A percentile compares a stretch with the other conserved stretches of the same genome.
These are phyloP conservation scores for Allophyes oxyacanthae DNA, from an alignment of 2,888 invertebrate species.

Conservation along the genomic window DNA sequence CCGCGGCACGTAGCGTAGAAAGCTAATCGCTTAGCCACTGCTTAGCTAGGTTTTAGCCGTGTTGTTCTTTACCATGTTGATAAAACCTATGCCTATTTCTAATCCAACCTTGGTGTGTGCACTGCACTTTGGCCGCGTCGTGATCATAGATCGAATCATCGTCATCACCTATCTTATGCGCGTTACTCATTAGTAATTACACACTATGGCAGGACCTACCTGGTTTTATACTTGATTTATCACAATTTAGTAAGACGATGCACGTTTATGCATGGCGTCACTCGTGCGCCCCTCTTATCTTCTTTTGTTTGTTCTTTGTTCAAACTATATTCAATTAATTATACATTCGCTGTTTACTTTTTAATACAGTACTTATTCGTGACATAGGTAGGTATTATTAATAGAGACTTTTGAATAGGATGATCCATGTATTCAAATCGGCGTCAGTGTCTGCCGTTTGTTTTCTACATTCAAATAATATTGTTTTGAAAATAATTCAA, in stretches of 20 bases:
- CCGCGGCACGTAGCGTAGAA: no score
- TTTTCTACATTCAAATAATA: not conserved
- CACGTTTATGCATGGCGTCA: slow-evolving; percentile 12
- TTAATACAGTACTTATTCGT: not conserved
- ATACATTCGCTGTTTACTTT: no score
- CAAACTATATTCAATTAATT: no score
- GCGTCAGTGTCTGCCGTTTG: not conserved
- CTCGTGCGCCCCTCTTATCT: not conserved
- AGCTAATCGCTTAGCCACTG: no score
- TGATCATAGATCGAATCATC: slow-evolving; percentile 8
- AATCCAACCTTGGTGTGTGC: not conserved
- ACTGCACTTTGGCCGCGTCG: slow-evolving; percentile 6
- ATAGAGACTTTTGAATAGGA: slow-evolving; percentile 16
- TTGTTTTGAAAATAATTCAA: no score
- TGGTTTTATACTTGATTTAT: slow-evolving; percentile 3
- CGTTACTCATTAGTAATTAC: slow-evolving; percentile 22
- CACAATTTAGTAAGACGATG: slow-evolving; percentile 7
- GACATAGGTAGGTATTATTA: slow-evolving; percentile 14
- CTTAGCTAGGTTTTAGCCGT: no score
- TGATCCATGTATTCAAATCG: not conserved
- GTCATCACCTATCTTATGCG: slow-evolving; percentile 4
- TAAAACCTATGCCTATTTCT: no score
- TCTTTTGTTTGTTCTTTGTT: slow-evolving; percentile 30
- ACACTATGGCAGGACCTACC: slow-evolving; percentile 6
- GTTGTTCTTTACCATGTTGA: no score